Conservation (phyloP, 2,888 invertebrate genomes). For the Oscheius sp. region DNA sequence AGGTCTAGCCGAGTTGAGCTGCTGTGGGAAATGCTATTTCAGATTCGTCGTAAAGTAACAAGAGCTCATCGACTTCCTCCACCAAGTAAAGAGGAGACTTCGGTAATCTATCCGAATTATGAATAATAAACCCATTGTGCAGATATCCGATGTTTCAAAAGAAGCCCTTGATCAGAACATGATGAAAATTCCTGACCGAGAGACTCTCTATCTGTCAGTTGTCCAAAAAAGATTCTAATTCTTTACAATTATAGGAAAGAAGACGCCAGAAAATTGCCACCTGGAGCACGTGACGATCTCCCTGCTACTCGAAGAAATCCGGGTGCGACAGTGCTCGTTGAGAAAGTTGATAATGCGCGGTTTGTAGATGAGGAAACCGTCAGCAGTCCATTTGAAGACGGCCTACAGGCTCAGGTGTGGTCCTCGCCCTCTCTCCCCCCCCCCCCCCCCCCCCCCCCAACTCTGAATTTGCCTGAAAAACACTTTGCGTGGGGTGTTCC, state of each 20-base stretch:
- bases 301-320: slow-evolving; percentile 35
- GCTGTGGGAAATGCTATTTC: background rate
- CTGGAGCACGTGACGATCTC: slow-evolving; percentile 40
- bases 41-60: slow-evolving; percentile 18
- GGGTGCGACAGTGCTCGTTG: slow-evolving; percentile 19
- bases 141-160: slow-evolving; percentile 20
- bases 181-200: slow-evolving; percentile 14
- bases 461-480: too few relatives aligned
- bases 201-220: slow-evolving; percentile 16
- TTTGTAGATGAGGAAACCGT: slow-evolving; percentile 54
- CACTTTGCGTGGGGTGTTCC: slow-evolving; percentile 1
- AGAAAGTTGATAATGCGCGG: slow-evolving; percentile 51
- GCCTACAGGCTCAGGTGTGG: background rate
- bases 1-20: slow-evolving; percentile 4
- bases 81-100: slow-evolving; percentile 8
- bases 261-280: slow-evolving; percentile 22
- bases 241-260: slow-evolving; percentile 11
- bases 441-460: too few relatives aligned
- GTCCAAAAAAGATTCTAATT: background rate
- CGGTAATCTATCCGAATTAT: too few relatives aligned
- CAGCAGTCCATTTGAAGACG: slow-evolving; percentile 53
- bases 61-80: slow-evolving; percentile 23
- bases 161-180: slow-evolving; percentile 9
- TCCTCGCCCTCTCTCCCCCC: background rate
- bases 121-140: background rate